phyloP scores from a whole-genome alignment of 2,888 invertebrate genomes.

The Pherbina coryleti region DNA sequence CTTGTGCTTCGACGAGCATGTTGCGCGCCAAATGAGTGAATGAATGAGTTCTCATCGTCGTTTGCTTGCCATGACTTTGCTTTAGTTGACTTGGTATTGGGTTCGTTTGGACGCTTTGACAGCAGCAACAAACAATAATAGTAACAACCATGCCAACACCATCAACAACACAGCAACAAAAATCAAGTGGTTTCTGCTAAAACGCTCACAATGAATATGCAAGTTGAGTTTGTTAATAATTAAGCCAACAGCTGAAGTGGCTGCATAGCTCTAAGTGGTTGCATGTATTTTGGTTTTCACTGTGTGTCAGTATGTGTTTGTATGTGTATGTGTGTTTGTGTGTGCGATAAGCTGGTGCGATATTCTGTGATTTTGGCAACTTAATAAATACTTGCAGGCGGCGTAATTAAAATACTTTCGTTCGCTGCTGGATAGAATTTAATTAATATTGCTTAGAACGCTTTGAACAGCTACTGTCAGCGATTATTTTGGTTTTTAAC shows the following conservation, averaged over 20 bases:
- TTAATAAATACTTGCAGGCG: neutral
- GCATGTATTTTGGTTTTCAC: neutral
- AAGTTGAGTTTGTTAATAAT: neutral
- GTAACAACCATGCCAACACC: no score
- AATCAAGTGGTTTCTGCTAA: neutral
- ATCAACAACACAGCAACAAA: conserved; percentile 7
- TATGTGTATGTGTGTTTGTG: neutral
- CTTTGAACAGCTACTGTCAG: neutral
- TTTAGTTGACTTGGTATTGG: neutral
- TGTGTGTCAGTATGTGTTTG: neutral
- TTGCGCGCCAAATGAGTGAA: neutral
- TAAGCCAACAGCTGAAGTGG: neutral
- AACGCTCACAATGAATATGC: conserved; percentile 14
- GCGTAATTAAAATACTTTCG: conserved; percentile 2
- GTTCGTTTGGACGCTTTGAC: neutral
- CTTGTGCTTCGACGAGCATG: neutral
- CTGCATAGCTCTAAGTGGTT: neutral
- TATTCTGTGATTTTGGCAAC: conserved; percentile 5
- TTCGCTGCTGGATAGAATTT: neutral
- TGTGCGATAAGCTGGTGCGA: neutral
- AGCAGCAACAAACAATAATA: neutral
- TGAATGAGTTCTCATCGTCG: neutral
- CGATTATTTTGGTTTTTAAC: neutral
- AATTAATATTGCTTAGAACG: neutral
- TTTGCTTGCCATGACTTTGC: neutral